Evolutionary conservation across 2,888 invertebrate genomes (phyloP).

Genomic region (Aleiodes leptofemur): DNA sequence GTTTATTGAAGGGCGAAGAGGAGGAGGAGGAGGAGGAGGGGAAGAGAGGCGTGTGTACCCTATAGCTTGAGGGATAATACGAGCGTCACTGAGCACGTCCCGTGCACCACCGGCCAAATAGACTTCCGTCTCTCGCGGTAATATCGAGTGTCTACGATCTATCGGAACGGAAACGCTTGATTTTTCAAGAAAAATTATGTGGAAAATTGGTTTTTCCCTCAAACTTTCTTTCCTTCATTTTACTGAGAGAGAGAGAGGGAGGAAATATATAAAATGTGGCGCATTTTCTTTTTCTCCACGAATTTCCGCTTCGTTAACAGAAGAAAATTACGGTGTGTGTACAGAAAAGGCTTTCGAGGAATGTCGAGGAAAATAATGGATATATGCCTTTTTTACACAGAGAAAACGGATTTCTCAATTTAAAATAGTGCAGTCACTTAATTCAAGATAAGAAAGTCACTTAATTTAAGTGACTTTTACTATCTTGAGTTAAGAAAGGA

Average conservation of each 20-base stretch:
- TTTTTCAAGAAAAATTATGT: slow-evolving; percentile 50
- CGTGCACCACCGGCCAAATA: slow-evolving; percentile 44
- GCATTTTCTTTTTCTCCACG: neutral
- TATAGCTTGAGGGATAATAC: slow-evolving; percentile 21
- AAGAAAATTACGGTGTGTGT: neutral
- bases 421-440: too few relatives aligned
- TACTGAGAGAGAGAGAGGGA: neutral
- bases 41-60: neutral
- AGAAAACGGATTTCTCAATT: too few relatives aligned
- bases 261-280: slow-evolving; percentile 19
- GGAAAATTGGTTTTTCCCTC: slow-evolving; percentile 44
- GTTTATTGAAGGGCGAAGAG: neutral
- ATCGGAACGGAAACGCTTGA: slow-evolving; percentile 46
- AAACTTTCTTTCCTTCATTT: neutral
- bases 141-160: slow-evolving; percentile 49
- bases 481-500: too few relatives aligned
- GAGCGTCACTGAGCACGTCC: slow-evolving; percentile 40
- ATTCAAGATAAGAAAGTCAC: too few relatives aligned
- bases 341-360: too few relatives aligned
- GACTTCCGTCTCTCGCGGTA: slow-evolving; percentile 46
- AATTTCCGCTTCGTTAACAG: slow-evolving; percentile 16
- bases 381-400: too few relatives aligned
- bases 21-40: too few relatives aligned
- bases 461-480: too few relatives aligned
- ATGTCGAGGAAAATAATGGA: too few relatives aligned